phyloP scores from a whole-genome alignment of 2,888 invertebrate genomes.

The Euproctis similis region DNA sequence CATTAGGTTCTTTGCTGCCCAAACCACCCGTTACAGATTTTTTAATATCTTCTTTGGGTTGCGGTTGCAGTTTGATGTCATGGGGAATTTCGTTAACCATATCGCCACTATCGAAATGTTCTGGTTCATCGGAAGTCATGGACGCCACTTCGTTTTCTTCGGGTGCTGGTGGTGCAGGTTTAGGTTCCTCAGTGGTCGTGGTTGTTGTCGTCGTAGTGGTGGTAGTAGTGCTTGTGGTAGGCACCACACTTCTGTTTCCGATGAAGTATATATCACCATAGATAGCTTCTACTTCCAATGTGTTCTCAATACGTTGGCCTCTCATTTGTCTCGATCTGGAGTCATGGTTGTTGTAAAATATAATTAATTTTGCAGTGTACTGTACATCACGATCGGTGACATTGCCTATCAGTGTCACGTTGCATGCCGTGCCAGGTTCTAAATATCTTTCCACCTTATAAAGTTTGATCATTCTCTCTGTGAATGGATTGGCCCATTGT shows the following conservation, averaged over 20 bases:
- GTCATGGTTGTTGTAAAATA: slow-evolving; percentile 79
- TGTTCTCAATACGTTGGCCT: slow-evolving; percentile 80
- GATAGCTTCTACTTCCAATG: slow-evolving; percentile 81
- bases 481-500: slow-evolving; percentile 81
- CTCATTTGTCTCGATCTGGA: slow-evolving; percentile 75
- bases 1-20: slow-evolving; percentile 44
- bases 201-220: slow-evolving; percentile 78
- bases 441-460: slow-evolving; percentile 79
- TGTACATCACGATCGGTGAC: slow-evolving; percentile 84
- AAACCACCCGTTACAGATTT: slow-evolving; percentile 53
- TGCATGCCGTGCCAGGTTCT: slow-evolving; percentile 86
- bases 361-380: slow-evolving; percentile 82
- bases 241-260: slow-evolving; percentile 84
- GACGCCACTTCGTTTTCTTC: slow-evolving; percentile 58
- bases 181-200: slow-evolving; percentile 64
- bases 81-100: slow-evolving; percentile 51
- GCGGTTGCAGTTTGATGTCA: slow-evolving; percentile 36
- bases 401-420: slow-evolving; percentile 85
- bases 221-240: slow-evolving; percentile 82
- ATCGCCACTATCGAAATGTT: slow-evolving; percentile 43
- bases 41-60: slow-evolving; percentile 52
- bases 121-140: slow-evolving; percentile 37
- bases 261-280: slow-evolving; percentile 87
- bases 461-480: slow-evolving; percentile 73
- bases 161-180: slow-evolving; percentile 68